These are phyloP conservation scores for Tylochromis polylepis DNA, from an alignment of 2,113 vertebrate genomes.

Conservation along the genomic window DNA sequence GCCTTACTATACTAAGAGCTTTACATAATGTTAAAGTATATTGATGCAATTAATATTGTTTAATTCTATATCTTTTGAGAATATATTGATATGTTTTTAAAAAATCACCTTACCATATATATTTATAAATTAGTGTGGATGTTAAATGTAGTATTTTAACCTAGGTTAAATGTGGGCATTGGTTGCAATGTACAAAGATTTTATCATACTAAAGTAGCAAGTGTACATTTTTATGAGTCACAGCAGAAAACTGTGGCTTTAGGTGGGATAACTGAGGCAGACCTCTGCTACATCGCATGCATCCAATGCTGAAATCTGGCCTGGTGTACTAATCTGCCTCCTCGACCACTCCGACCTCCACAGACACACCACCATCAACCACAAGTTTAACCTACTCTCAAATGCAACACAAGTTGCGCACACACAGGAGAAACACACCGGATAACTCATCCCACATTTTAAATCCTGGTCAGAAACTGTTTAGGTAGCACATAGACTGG, in stretches of 20 bases:
- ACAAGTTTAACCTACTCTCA: conserved; percentile 16
- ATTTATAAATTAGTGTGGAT: background rate
- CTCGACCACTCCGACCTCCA: background rate
- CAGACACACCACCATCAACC: conserved; percentile 12
- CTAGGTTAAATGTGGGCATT: background rate
- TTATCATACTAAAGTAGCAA: background rate
- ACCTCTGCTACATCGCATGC: background rate
- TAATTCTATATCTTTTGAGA: background rate
- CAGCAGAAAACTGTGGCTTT: background rate
- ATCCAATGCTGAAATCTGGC: background rate
- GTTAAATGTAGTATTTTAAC: background rate
- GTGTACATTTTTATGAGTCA: background rate
- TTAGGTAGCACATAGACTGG: conserved; percentile 57
- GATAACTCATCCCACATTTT: conserved; percentile 22
- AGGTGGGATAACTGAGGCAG: background rate
- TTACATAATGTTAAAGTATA: background rate
- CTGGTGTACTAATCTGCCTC: conserved; percentile 2
- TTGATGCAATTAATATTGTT: background rate
- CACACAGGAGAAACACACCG: background rate
- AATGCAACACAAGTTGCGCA: background rate
- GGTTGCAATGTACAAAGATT: background rate
- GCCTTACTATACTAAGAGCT: background rate
- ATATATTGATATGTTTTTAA: background rate
- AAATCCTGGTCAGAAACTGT: conserved; percentile 57
- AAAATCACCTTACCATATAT: background rate